Evolutionary conservation across 2,113 vertebrate genomes (phyloP).

Genomic region (Psilopsiagon aurifrons): DNA sequence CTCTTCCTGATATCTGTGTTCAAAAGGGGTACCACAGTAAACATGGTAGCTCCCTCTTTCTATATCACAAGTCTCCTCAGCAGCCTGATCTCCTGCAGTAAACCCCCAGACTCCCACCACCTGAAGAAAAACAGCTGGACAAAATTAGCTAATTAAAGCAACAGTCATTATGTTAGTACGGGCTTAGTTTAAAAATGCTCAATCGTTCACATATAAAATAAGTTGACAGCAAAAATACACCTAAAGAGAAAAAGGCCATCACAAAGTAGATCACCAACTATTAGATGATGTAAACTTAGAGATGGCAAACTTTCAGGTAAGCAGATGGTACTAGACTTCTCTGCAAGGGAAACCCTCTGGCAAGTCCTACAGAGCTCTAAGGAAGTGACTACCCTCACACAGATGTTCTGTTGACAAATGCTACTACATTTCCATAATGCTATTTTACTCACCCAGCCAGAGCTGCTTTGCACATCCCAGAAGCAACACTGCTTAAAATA

Average conservation of each 20-base stretch:
- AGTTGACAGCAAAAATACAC: background rate
- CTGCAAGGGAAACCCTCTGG: background rate
- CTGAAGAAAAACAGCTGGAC: background rate
- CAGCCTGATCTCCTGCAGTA: background rate
- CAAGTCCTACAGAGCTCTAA: background rate
- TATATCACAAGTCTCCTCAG: background rate
- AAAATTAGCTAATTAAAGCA: background rate
- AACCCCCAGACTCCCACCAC: background rate
- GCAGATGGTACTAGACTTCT: conserved; percentile 24
- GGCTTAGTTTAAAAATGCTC: background rate
- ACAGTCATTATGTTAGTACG: background rate
- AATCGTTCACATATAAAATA: background rate
- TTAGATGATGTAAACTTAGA: background rate
- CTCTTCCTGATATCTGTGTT: background rate
- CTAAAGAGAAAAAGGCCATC: background rate
- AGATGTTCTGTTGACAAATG: conserved; percentile 13
- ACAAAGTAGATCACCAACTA: background rate
- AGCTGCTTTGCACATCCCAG: background rate
- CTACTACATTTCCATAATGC: background rate
- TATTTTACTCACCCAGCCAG: background rate
- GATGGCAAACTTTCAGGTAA: conserved; percentile 45
- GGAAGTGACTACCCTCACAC: background rate
- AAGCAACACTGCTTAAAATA: background rate
- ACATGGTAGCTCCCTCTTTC: background rate
- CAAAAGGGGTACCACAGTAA: background rate